phyloP scores from a whole-genome alignment of 2,888 invertebrate genomes.

The Tenthredo livida region DNA sequence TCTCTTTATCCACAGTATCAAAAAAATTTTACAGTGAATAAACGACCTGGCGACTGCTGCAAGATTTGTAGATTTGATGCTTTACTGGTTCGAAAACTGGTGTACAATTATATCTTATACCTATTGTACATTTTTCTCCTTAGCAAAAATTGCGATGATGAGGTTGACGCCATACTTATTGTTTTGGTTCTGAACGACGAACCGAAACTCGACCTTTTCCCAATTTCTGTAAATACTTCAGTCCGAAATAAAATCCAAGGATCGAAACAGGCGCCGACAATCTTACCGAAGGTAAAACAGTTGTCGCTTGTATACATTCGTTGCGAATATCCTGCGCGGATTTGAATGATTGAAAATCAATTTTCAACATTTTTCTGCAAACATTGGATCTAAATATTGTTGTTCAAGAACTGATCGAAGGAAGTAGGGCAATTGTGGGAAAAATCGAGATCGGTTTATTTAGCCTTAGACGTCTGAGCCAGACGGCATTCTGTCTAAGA shows the following conservation, averaged over 20 bases:
- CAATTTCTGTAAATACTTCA: background rate
- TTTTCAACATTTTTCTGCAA: background rate
- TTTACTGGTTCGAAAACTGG: background rate
- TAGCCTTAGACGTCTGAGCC: no score
- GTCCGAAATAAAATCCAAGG: background rate
- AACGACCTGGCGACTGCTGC: background rate
- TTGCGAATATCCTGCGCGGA: background rate
- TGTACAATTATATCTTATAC: background rate
- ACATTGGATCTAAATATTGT: background rate
- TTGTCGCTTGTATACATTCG: background rate
- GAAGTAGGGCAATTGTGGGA: no score
- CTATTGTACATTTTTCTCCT: background rate
- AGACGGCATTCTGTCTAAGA: no score
- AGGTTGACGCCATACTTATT: background rate
- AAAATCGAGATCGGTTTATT: no score
- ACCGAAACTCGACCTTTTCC: background rate
- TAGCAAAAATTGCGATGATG: background rate
- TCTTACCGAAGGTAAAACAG: constrained; percentile 7
- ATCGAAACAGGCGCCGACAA: background rate
- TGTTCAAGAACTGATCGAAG: no score
- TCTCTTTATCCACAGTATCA: background rate
- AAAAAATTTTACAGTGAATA: background rate
- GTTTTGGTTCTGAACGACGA: constrained; percentile 1
- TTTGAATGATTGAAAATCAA: background rate
- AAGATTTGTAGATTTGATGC: background rate